Conservation (phyloP, 2,797 vertebrate genomes). For the Intellagama lesueurii region DNA sequence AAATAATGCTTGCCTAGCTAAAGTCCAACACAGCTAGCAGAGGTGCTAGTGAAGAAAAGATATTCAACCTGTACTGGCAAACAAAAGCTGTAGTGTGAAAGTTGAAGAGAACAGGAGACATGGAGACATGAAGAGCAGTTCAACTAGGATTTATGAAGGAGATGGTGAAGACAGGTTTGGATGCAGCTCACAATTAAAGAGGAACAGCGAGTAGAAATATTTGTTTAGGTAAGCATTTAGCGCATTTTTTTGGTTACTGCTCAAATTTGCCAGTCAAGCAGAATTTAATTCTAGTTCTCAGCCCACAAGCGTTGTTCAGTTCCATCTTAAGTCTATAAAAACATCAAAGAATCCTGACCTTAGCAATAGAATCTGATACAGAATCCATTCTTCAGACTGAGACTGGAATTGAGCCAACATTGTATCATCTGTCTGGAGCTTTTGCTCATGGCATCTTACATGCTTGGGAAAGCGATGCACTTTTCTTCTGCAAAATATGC, state of each 20-base stretch:
- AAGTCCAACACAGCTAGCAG: no score
- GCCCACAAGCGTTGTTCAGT: not conserved
- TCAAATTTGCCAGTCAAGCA: not conserved
- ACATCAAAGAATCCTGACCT: conserved; percentile 2
- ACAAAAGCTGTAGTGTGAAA: no score
- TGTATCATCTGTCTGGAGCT: conserved; percentile 31
- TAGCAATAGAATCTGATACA: conserved; percentile 44
- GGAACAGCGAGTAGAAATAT: not conserved
- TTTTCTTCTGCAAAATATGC: not conserved
- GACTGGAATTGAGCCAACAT: conserved; percentile 47
- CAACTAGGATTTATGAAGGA: no score
- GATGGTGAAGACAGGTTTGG: no score
- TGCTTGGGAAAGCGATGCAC: not conserved
- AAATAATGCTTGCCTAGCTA: no score
- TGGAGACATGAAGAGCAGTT: no score
- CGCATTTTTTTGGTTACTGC: not conserved
- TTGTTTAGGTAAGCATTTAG: not conserved
- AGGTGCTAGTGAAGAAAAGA: no score
- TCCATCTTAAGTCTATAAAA: conserved; percentile 36
- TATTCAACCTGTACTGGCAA: no score
- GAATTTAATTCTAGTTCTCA: not conserved
- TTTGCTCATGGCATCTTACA: conserved; percentile 35
- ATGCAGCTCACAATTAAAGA: no score
- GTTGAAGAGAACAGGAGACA: no score
- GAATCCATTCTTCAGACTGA: conserved; percentile 41